These are phyloP conservation scores for Anadara kagoshimensis DNA, from an alignment of 1,140 invertebrate genomes.

Conservation along the genomic window DNA sequence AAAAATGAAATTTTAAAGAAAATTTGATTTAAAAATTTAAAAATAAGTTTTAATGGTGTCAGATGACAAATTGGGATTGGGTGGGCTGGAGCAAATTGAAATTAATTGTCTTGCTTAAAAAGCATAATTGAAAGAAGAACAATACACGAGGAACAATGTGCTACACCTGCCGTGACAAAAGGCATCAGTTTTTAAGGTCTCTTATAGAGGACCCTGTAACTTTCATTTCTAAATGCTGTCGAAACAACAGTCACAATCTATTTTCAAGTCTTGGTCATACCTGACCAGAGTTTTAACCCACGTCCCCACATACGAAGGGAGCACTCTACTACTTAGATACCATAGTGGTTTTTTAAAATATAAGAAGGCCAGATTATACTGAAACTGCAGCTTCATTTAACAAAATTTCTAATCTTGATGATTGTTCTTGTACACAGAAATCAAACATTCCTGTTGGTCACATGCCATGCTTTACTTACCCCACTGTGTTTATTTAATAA, in stretches of 20 bases:
- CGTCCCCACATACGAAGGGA: background rate
- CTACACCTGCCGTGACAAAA: background rate
- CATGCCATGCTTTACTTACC: background rate
- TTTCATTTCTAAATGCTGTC: too few species aligned
- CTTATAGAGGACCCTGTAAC: too few species aligned
- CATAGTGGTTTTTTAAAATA: too few species aligned
- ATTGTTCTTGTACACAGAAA: constrained; percentile 82
- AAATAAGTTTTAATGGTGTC: background rate
- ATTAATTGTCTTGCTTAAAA: background rate
- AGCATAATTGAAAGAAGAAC: background rate
- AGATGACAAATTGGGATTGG: background rate
- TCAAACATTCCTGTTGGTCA: background rate
- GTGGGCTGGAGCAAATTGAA: background rate
- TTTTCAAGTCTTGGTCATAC: too few species aligned
- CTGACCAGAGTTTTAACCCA: background rate
- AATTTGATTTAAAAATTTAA: background rate
- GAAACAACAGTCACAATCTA: too few species aligned
- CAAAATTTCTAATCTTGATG: too few species aligned
- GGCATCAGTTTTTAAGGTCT: background rate
- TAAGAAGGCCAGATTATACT: too few species aligned
- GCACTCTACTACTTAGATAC: too few species aligned
- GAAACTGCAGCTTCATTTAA: too few species aligned
- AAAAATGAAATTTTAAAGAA: too few species aligned
- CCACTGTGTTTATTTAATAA: background rate
- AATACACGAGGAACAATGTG: background rate